Evolutionary conservation across 2,888 invertebrate genomes (phyloP).

Genomic region (Idaea biselata): DNA sequence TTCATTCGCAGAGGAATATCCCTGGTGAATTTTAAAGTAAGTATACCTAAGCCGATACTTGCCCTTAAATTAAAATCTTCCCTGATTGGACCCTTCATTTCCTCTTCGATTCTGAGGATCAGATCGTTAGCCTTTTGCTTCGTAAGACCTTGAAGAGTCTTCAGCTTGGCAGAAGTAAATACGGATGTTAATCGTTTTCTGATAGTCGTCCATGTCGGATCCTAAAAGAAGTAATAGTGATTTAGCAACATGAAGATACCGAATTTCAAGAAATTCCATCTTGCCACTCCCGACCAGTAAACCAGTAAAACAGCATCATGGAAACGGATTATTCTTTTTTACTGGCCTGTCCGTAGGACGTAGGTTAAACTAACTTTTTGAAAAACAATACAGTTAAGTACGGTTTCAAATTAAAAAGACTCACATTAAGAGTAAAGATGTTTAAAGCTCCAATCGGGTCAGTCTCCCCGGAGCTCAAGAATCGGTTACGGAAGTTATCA

Average conservation of each 20-base stretch:
- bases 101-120: slow-evolving; percentile 34
- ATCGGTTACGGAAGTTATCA: slow-evolving; percentile 49
- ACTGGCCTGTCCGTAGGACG: no score
- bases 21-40: no score
- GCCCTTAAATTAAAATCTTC: slow-evolving; percentile 35
- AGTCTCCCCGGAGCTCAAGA: slow-evolving; percentile 42
- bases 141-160: slow-evolving; percentile 32
- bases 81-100: slow-evolving; percentile 20
- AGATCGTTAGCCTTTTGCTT: slow-evolving; percentile 37
- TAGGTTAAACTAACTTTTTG: no score
- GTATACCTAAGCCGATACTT: slow-evolving; percentile 8
- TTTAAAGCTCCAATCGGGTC: slow-evolving; percentile 53
- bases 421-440: slow-evolving; percentile 51
- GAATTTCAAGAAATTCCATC: no score
- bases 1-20: no score
- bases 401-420: no score
- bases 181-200: slow-evolving; percentile 39
- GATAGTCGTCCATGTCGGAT: slow-evolving; percentile 47
- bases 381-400: no score
- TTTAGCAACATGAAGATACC: no score
- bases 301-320: no score
- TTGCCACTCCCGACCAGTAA: no score
- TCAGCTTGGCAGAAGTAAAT: slow-evolving; percentile 49
- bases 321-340: no score
- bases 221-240: slow-evolving; percentile 31